These are phyloP conservation scores for Adoxophyes honmai DNA, from an alignment of 1,140 invertebrate genomes.

Conservation along the genomic window DNA sequence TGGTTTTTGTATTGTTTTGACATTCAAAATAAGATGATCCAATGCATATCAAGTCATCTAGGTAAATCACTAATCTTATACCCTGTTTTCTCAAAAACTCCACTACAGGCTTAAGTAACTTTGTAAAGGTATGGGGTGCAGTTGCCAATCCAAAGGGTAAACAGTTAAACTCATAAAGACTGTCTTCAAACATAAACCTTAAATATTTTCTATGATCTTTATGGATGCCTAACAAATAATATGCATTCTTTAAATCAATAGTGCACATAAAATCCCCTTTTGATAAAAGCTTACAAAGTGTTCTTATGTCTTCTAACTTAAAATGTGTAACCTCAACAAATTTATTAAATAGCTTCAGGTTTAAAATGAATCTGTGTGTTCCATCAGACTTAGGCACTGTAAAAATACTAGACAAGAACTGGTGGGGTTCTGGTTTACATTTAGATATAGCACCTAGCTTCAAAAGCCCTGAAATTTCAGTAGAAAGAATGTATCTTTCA, in stretches of 20 bases:
- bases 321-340: no score
- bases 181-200: not conserved
- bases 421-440: not conserved
- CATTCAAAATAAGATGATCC: not conserved
- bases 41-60: constrained; percentile 16
- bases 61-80: not conserved
- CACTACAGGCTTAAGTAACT: not conserved
- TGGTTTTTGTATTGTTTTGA: not conserved
- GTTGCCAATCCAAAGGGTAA: no score
- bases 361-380: no score
- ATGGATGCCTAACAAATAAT: not conserved
- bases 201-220: constrained; percentile 2
- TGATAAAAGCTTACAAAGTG: not conserved
- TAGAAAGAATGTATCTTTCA: no score
- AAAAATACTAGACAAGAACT: constrained; percentile 4
- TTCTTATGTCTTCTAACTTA: no score
- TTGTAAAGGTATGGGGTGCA: not conserved
- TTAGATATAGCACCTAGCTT: not conserved
- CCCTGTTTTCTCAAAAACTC: not conserved
- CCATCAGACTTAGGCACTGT: no score
- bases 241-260: constrained; percentile 11
- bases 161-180: no score
- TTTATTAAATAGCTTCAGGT: constrained; percentile 4
- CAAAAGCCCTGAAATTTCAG: not conserved
- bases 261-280: not conserved